Base-by-base conservation (phyloP, 2,113 vertebrate genomes). In the Oreamnos americanus region DNA sequence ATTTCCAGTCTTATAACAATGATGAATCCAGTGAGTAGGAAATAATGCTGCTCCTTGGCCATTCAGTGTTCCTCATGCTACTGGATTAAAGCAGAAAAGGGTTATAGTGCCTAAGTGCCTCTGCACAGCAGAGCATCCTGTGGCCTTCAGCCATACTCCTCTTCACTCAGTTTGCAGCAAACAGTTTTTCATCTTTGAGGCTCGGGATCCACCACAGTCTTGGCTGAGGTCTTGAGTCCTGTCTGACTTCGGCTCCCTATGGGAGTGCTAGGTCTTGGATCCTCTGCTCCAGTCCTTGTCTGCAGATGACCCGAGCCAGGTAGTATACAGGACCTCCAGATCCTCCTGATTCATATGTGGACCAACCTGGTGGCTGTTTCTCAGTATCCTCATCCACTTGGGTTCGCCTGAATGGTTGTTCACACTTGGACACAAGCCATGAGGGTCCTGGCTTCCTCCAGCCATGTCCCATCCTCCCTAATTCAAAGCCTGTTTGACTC, bases 311-410 rank as follows among this genome's bases (percentile, higher is more conserved):
- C 74, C 7, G 58, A 33, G n/a, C 51, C n/a, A 9, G 23, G 49
- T 10, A 8, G n/a, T 28, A 1, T 8, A 2, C 1, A 43, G n/a
- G 33, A 30, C 5, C 21, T 36, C 11, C 10, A 43, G 28, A 12
- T 33, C 15, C 87, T 53, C 17, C 19, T 8, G 51, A 47, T 8
- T 15, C 57, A 28, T 53, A 17, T 25, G 16, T 6, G 11, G 19
- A 49, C 28, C 6, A 6, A 1, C 30, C 21, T 5, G 47, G 2
- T 5, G 60, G n/a, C 2, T 71, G 47, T 58, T 43, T 28, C 45
- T 43, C 21, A 4, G 53, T 19, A 2, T 36, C 17, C 55, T 30
- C 28, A 5, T 7, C n/a, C 30, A 7, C 45, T n/a, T 28, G 74
- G 17, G 10, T 3, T 10, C 1, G 2, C 12, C 47, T 21, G 10